Conservation (phyloP, 92 coral and sea anemone species). For the Phymanthus crucifer region DNA sequence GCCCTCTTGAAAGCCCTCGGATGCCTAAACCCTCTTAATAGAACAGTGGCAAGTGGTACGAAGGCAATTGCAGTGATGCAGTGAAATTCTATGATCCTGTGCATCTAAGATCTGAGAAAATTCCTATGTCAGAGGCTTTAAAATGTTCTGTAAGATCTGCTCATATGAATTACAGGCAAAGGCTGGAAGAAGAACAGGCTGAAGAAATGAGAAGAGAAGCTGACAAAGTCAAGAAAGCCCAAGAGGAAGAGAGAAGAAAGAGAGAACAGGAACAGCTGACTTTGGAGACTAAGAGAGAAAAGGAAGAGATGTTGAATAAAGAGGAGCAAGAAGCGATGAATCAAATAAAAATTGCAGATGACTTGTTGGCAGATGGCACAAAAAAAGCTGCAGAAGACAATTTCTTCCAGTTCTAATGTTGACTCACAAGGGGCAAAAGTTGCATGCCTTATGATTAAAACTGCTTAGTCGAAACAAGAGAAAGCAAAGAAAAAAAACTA, state of each 20-base stretch:
- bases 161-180: conserved; percentile 32
- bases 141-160: conserved; percentile 43
- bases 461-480: conserved; percentile 21
- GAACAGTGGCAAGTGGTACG: conserved; percentile 18
- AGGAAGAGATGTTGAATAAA: conserved; percentile 40
- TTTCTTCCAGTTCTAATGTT: conserved; percentile 26
- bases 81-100: conserved; percentile 64
- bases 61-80: conserved; percentile 46
- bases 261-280: conserved; percentile 42
- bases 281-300: conserved; percentile 37
- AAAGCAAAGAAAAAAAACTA: conserved; percentile 21
- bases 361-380: conserved; percentile 5
- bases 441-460: conserved; percentile 47
- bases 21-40: conserved; percentile 50
- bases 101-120: conserved; percentile 44
- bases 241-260: conserved; percentile 51
- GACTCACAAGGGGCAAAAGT: conserved; percentile 57
- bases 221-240: conserved; percentile 39
- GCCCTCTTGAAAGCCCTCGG: conserved; percentile 50
- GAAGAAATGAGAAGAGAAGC: conserved; percentile 36
- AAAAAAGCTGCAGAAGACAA: conserved; percentile 30
- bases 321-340: conserved; percentile 19
- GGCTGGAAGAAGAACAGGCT: conserved; percentile 40
- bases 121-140: conserved; percentile 33
- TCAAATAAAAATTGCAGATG: conserved; percentile 1